Evolutionary conservation across 1,140 invertebrate genomes (phyloP).

Genomic region (Pristionchus pacificus): DNA sequence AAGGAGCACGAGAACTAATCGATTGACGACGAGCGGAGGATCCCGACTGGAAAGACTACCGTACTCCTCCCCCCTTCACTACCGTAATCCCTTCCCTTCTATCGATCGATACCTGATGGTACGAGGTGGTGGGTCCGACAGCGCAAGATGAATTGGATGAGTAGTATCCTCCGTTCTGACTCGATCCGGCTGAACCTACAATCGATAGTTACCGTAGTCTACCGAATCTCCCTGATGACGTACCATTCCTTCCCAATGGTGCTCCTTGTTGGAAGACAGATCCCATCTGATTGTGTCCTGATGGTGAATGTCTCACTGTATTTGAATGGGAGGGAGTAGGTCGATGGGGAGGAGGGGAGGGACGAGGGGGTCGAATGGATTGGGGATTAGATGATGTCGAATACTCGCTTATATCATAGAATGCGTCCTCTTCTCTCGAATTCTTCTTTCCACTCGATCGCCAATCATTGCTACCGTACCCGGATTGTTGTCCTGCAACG

Average conservation of each 20-base stretch:
- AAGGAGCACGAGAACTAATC: conserved; percentile 26
- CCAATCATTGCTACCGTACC: background rate
- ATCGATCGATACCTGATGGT: conserved; percentile 7
- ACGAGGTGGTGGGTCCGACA: conserved; percentile 10
- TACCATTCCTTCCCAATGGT: background rate
- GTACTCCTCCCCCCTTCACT: too few species aligned
- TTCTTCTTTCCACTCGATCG: background rate
- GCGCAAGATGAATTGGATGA: conserved; percentile 31
- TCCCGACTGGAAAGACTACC: conserved; percentile 24
- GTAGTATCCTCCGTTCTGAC: conserved; percentile 29
- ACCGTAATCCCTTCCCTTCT: background rate
- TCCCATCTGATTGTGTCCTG: conserved; percentile 19
- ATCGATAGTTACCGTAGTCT: background rate
- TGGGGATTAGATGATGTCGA: too few species aligned
- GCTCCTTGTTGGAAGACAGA: conserved; percentile 1
- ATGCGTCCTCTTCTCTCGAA: conserved; percentile 26
- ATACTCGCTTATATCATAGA: conserved; percentile 28
- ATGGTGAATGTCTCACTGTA: conserved; percentile 3
- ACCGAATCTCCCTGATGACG: conserved; percentile 25
- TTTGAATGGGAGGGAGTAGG: conserved; percentile 13
- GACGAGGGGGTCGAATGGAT: conserved; percentile 12
- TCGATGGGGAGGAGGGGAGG: conserved; percentile 18
- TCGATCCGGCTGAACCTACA: conserved; percentile 20
- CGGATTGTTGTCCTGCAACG: conserved; percentile 6
- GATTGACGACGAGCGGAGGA: conserved; percentile 25